Evolutionary conservation across 2,888 invertebrate species (phyloP).

Genomic region (Dolichopus griseipennis): DNA sequence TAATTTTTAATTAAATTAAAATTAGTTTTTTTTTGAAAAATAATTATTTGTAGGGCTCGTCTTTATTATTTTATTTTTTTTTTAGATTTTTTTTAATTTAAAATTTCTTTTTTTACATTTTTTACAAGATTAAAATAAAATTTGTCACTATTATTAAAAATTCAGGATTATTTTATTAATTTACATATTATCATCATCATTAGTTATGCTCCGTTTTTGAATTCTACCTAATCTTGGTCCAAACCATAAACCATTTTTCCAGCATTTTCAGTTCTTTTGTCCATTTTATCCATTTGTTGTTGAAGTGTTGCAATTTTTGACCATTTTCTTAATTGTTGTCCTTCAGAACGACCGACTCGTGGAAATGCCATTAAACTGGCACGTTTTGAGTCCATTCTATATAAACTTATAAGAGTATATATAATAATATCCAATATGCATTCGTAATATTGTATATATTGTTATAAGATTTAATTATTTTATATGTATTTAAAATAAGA

Average conservation of each 20-base stretch:
- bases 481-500: no score
- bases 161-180: constrained; percentile 21
- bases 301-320: constrained; percentile 36
- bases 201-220: constrained; percentile 33
- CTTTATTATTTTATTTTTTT: neutral
- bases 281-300: constrained; percentile 36
- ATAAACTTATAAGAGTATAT: constrained; percentile 31
- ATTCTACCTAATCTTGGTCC: constrained; percentile 56
- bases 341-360: constrained; percentile 42
- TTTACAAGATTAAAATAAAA: neutral
- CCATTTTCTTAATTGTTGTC: constrained; percentile 35
- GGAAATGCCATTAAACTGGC: constrained; percentile 45
- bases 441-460: no score
- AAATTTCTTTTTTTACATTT: neutral
- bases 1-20: no score
- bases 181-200: constrained; percentile 26
- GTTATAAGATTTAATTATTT: no score
- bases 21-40: neutral
- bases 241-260: constrained; percentile 55
- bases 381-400: constrained; percentile 35
- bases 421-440: no score
- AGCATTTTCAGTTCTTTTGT: constrained; percentile 34
- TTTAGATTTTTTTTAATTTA: no score
- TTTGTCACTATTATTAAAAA: no score
- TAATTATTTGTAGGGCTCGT: neutral